Percentiles rank a stretch among this genome's conserved stretches.
These are phyloP conservation scores for Menura novaehollandiae DNA, from an alignment of 2,113 vertebrate genomes.

Conservation along the genomic window DNA sequence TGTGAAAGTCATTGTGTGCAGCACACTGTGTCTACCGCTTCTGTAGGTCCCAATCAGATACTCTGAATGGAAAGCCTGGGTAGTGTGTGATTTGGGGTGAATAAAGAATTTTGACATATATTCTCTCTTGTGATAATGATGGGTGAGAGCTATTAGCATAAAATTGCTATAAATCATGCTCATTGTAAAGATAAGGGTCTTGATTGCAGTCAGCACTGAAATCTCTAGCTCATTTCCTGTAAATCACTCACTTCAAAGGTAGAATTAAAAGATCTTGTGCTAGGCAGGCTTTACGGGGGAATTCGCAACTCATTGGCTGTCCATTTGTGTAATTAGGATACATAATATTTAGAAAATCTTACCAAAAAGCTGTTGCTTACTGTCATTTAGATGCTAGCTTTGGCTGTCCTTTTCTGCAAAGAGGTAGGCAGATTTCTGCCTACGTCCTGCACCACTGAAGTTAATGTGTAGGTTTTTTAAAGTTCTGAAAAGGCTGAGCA, in stretches of 20 bases:
- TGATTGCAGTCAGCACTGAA: not conserved
- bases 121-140: not conserved
- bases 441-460: not conserved
- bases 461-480: not conserved
- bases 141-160: not conserved
- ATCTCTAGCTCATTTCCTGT: not conserved
- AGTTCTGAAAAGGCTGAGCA: not conserved
- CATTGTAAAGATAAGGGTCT: not conserved
- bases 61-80: not conserved
- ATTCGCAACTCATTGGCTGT: not conserved
- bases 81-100: not conserved
- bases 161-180: not conserved
- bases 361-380: not conserved
- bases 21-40: not conserved
- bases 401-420: not conserved
- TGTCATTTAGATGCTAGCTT: not conserved
- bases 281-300: not conserved
- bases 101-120: not conserved
- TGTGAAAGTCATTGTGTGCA: not conserved
- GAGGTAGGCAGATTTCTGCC: not conserved
- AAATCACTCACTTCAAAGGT: not conserved
- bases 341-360: not conserved
- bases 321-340: not conserved
- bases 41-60: not conserved
- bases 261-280: not conserved